A percentile compares a stretch with the other conserved stretches of the same genome.
These are phyloP conservation scores for Plutomurus gul DNA, from an alignment of 1,140 invertebrate genomes.

Conservation along the genomic window DNA sequence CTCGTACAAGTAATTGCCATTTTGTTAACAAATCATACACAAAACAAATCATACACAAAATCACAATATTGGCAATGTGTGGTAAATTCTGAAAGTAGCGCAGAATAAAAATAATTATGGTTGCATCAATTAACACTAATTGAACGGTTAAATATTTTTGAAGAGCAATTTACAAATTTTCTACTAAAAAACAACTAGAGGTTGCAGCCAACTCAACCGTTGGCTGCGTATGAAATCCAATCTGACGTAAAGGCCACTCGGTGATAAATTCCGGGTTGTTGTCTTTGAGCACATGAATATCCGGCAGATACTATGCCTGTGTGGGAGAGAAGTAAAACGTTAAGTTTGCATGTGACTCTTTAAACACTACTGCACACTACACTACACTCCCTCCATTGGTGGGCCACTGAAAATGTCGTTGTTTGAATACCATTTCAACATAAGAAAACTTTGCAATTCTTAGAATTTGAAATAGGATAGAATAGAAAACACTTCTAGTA, in stretches of 20 bases:
- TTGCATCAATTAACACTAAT: neutral
- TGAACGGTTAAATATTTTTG: slow-evolving; percentile 17
- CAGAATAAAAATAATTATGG: slow-evolving; percentile 11
- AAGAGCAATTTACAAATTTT: neutral
- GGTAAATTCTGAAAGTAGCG: neutral
- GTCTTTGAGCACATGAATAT: slow-evolving; percentile 87
- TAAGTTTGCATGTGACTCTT: too few species aligned
- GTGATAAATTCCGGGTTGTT: slow-evolving; percentile 92
- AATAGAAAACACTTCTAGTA: too few species aligned
- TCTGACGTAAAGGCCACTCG: slow-evolving; percentile 90
- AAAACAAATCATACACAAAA: slow-evolving; percentile 1
- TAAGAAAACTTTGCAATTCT: too few species aligned
- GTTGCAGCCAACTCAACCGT: slow-evolving; percentile 36
- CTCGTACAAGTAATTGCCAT: neutral
- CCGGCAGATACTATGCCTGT: slow-evolving; percentile 91
- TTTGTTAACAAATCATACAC: neutral
- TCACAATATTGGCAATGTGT: slow-evolving; percentile 19
- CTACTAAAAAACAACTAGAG: neutral
- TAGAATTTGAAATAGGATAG: too few species aligned
- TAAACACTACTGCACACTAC: too few species aligned
- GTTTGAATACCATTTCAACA: too few species aligned
- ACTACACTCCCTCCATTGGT: too few species aligned
- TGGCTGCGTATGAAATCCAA: slow-evolving; percentile 71
- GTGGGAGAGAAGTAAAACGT: too few species aligned
- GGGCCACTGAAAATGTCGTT: too few species aligned